These are phyloP conservation scores for Protaetia brevitarsis DNA, from an alignment of 1,140 invertebrate genomes.

Conservation along the genomic window DNA sequence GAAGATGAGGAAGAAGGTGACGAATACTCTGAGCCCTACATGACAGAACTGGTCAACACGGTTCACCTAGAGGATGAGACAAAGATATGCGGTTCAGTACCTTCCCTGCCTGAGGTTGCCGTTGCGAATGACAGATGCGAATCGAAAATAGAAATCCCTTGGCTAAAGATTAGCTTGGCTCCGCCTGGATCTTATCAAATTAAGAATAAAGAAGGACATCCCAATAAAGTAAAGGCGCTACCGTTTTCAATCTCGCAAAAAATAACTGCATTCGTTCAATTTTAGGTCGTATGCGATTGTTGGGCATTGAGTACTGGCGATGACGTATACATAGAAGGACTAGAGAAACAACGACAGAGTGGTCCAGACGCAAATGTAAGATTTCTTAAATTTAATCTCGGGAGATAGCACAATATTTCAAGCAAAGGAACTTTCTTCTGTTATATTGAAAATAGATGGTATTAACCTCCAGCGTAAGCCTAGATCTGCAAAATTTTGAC, in stretches of 20 bases:
- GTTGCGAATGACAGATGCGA: not conserved
- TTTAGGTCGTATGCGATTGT: conserved; percentile 11
- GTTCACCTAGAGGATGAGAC: not conserved
- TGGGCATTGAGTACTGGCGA: not conserved
- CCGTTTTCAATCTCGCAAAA: not conserved
- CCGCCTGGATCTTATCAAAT: conserved; percentile 5
- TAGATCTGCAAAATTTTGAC: no score
- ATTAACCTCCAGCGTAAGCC: no score
- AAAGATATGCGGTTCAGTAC: not conserved
- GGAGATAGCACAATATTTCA: no score
- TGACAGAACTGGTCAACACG: not conserved
- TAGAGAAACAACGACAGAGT: no score
- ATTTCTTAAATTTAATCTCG: no score
- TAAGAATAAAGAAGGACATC: not conserved
- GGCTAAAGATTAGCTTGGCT: not conserved
- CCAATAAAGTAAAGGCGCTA: not conserved
- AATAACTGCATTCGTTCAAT: not conserved
- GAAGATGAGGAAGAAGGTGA: not conserved
- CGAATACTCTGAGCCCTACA: not conserved
- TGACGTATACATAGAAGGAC: not conserved
- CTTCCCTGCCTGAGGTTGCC: not conserved
- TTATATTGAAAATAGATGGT: no score
- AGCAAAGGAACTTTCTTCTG: no score
- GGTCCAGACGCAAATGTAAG: no score
- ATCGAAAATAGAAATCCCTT: conserved; percentile 9